Base-by-base conservation (phyloP, 2,797 vertebrate species). In the Poecilia gillii region DNA sequence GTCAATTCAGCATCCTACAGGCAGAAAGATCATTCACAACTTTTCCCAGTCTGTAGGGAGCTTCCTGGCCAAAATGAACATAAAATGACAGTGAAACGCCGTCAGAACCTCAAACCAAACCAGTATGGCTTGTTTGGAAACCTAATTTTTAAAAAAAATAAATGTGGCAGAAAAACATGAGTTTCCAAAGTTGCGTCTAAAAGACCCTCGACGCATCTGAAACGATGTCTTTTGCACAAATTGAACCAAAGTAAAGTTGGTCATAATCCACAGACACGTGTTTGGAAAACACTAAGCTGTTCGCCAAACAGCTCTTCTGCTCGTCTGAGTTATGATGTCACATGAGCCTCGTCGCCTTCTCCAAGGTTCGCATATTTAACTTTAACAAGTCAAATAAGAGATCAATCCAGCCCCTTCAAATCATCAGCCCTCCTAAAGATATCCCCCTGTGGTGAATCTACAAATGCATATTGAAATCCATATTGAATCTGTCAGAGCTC, bases 391-490 rank as follows among this genome's bases (percentile, higher is more conserved):
- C 59, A 85, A 75, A 84, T 66, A 39, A 74, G 55, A 80, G 84
- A 78, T 84, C 53, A 79, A 46, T 45, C 2, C 25, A 66, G 74
- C 70, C 41, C 31, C 33, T 43, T 68, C 36, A 57, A 85, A 75
- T 86, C 68, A 72, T 79, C 75, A 75, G 16, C 36, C 36, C 64
- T 47, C 72, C 78, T 78, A 76, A 77, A 83, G 20, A 74, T 66
- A 72, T 82, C 77, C 33, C 33, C 64, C 74, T 23, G 41, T 64
- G 71, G 68, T 77, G 51, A 78, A 79, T 84, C 66, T 81, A 31
- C 4, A 55, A 75, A 79, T 85, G 3, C 78, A n/a, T 83, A 82
- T 85, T 84, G 81, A 90, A 90, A 87, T 87, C 73, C 82, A 70
- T 85, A 75, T 84, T 81, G 83, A 84, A 89, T 84, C 80, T 83